phyloP scores from a whole-genome alignment of 2,113 vertebrate species.

The Petrocephalus zakoni region DNA sequence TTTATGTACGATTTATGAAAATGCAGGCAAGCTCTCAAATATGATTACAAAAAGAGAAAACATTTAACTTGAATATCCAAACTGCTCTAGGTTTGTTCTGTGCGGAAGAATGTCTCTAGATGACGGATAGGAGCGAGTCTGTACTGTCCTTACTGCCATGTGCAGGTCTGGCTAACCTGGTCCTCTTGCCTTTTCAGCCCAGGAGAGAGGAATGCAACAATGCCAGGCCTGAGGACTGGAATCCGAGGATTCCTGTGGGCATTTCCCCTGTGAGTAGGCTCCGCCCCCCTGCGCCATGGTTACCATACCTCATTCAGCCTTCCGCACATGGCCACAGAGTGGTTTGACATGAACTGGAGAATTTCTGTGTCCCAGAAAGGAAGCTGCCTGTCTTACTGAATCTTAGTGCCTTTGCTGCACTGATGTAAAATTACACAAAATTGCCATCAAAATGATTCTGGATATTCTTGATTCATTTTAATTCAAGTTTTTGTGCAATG shows the following conservation, averaged over 20 bases:
- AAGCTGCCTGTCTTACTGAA: not conserved
- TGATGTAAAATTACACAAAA: not conserved
- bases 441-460: not conserved
- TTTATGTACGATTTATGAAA: not conserved
- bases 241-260: conserved; percentile 69
- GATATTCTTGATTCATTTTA: not conserved
- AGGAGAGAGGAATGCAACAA: conserved; percentile 70
- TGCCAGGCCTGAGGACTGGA: conserved; percentile 67
- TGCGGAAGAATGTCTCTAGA: not conserved
- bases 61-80: not conserved
- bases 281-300: not conserved
- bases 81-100: not conserved
- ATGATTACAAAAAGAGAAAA: not conserved
- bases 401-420: not conserved
- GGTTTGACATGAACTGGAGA: not conserved
- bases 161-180: conserved; percentile 28
- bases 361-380: not conserved
- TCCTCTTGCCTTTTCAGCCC: conserved; percentile 50
- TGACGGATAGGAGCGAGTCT: not conserved
- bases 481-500: not conserved
- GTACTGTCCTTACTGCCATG: conserved; percentile 12
- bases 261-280: conserved; percentile 66
- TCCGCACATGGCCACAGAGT: not conserved
- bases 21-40: not conserved
- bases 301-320: not conserved